phyloP scores from a whole-genome alignment of 64 coral and sea anemone genomes.

The Astreopora myriophthalma region DNA sequence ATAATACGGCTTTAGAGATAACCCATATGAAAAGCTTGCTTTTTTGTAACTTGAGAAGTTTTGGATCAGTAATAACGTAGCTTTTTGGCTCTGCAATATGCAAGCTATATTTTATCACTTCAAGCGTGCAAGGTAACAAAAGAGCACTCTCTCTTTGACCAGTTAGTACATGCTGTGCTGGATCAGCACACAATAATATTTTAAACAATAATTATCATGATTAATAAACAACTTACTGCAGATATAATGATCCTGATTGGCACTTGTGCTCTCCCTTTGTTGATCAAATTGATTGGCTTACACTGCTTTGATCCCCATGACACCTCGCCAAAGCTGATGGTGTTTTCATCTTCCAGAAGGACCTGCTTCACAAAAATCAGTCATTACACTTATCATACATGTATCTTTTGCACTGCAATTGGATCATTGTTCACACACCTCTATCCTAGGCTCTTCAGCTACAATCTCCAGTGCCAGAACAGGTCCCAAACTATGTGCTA shows the following conservation, averaged over 20 bases:
- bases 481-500: slow-evolving; percentile 38
- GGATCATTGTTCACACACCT: background rate
- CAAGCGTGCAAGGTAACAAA: no score
- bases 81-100: no score
- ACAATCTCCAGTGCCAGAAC: slow-evolving; percentile 60
- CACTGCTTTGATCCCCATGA: slow-evolving; percentile 32
- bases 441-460: slow-evolving; percentile 58
- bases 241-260: slow-evolving; percentile 36
- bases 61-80: no score
- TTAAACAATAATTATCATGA: background rate
- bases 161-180: no score
- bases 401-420: no score
- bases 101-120: no score
- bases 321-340: slow-evolving; percentile 24
- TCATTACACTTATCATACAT: background rate
- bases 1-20: no score
- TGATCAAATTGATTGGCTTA: slow-evolving; percentile 14
- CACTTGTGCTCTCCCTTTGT: slow-evolving; percentile 28
- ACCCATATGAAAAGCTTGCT: no score
- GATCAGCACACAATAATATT: no score
- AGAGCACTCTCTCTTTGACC: no score
- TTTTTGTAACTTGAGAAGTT: no score
- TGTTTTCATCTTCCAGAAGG: slow-evolving; percentile 26
- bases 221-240: slow-evolving; percentile 8
- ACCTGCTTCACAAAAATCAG: background rate